phyloP scores from a whole-genome alignment of 2,797 vertebrate species.

The Calcarius lapponicus region DNA sequence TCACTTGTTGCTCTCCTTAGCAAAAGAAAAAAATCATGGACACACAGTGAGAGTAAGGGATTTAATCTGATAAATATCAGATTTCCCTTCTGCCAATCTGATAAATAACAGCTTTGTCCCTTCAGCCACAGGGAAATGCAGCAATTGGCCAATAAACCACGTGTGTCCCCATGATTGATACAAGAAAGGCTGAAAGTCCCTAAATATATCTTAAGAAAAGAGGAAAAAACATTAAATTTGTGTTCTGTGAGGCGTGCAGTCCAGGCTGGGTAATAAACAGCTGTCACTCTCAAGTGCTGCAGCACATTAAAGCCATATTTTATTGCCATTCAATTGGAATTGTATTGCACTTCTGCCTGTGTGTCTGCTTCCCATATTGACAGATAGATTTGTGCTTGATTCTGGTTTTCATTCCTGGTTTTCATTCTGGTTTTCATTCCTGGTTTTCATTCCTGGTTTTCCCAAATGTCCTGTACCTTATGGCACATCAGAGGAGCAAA shows the following conservation, averaged over 20 bases:
- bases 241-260: neutral
- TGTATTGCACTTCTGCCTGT: neutral
- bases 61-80: neutral
- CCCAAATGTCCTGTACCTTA: neutral
- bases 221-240: neutral
- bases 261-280: neutral
- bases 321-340: neutral
- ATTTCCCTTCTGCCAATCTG: neutral
- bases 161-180: neutral
- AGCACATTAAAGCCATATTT: neutral
- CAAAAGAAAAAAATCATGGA: neutral
- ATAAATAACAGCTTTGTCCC: neutral
- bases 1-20: neutral
- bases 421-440: neutral
- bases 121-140: neutral
- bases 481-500: neutral
- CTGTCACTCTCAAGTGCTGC: neutral
- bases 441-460: neutral
- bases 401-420: neutral
- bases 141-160: neutral
- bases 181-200: neutral
- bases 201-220: neutral
- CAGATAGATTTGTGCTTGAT: neutral
- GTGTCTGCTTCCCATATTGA: neutral
- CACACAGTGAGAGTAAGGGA: neutral